Base-by-base conservation (phyloP, 2,888 invertebrate genomes). In the Allygus modestus region DNA sequence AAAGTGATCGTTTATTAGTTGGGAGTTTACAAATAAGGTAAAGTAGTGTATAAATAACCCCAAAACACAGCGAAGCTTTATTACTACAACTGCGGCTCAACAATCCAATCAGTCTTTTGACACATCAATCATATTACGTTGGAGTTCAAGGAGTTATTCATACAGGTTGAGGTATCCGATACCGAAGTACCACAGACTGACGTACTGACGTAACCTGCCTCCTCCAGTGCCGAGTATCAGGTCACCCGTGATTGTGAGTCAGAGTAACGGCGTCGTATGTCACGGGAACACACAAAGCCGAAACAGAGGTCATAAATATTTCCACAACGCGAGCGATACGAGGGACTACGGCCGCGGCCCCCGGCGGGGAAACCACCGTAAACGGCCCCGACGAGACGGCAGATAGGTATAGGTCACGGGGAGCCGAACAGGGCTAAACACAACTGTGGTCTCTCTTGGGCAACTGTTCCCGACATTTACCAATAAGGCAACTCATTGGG, bases 251-350 rank as follows among this genome's bases (percentile, higher is more conserved):
- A 58, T 23, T 23, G 23, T 65, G 31, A 11, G 65, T 65, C 65
- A 65, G n/a, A 65, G 65, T 65, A 65, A 65, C n/a, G 65, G 65
- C 65, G 31, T 15, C 28, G 65, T 65, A 0, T 12, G 28, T 65
- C n/a, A 65, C 1, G 31, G 15, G 65, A 65, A 28, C 65, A n/a
- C n/a, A 58, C 58, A 65, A 26, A 65, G 31, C 28, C 28, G n/a
- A 65, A 65, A 65, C 65, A 26, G 28, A 4, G 65, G 65, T 28
- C 28, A 65, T 65, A 65, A 65, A 65, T 28, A 65, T n/a, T 17
- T 28, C 11, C 28, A 28, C 12, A 28, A 65, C 9, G 28, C 65
- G 9, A 0, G 65, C 65, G 65, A 65, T 65, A 65, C 65, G 28
- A 5, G 58, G 12, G 7, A 23, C 15, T 12, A 12, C 51, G 4